Conservation (phyloP, 23 tunicate genomes). For the Phallusia fumigata region DNA sequence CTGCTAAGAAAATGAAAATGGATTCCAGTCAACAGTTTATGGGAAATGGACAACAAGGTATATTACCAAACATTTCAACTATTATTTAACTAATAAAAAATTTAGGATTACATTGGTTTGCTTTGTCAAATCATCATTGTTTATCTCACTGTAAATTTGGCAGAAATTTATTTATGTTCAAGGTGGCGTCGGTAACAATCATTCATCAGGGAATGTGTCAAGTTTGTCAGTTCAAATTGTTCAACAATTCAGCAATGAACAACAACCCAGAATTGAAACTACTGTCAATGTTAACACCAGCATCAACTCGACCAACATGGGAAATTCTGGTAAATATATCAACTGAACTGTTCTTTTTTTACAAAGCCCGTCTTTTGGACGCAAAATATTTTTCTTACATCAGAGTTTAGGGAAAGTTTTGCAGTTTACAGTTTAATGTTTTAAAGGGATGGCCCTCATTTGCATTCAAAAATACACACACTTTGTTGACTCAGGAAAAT, state of each 20-base stretch:
- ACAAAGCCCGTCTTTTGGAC: no score
- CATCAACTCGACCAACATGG: constrained; percentile 37
- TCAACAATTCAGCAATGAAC: constrained; percentile 18
- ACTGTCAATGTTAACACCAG: constrained; percentile 70
- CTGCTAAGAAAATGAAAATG: constrained; percentile 48
- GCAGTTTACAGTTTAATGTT: no score
- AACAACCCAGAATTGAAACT: constrained; percentile 48
- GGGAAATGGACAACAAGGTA: background rate
- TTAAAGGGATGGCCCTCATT: no score
- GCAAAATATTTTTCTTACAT: no score
- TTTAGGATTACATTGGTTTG: no score
- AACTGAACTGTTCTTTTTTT: no score
- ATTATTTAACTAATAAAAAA: no score
- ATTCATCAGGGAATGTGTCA: constrained; percentile 10
- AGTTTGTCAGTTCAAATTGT: constrained; percentile 29
- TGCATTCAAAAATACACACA: no score
- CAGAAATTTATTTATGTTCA: background rate
- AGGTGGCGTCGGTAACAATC: background rate
- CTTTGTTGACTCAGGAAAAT: no score
- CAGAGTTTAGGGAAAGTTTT: no score
- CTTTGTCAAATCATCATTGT: no score
- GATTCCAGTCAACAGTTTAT: constrained; percentile 13
- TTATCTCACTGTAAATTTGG: background rate
- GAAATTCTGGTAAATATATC: constrained; percentile 27
- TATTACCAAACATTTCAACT: no score